Evolutionary conservation across 2,797 vertebrate species (phyloP).

Genomic region (Pelochelys cantorii): DNA sequence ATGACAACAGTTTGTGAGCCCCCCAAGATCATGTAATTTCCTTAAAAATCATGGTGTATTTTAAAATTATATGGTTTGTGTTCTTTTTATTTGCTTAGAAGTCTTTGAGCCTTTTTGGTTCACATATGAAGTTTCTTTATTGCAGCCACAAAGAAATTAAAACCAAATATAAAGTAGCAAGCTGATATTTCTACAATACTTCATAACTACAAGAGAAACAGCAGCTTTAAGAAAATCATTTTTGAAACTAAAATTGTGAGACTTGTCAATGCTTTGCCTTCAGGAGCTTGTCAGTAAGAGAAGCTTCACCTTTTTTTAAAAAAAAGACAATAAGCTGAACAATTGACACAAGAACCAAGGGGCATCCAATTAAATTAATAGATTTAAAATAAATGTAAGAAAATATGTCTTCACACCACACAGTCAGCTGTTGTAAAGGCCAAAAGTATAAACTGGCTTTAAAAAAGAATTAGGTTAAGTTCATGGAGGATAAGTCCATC

Average conservation of each 20-base stretch:
- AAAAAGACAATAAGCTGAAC: background rate
- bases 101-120: background rate
- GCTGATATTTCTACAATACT: background rate
- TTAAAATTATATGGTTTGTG: background rate
- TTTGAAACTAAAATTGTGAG: background rate
- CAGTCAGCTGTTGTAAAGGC: background rate
- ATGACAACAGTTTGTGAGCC: background rate
- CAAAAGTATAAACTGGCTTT: background rate
- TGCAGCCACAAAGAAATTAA: background rate
- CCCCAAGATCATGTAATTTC: background rate
- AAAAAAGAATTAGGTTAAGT: background rate
- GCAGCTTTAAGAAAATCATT: background rate
- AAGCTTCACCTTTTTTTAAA: background rate
- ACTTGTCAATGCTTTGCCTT: background rate
- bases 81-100: background rate
- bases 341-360: background rate
- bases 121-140: background rate
- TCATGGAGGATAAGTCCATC: background rate
- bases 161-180: background rate
- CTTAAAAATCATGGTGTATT: background rate
- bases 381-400: background rate
- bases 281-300: background rate
- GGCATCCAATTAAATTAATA: background rate
- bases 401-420: background rate
- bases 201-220: background rate